These are phyloP conservation scores for Epistrophe eligans DNA, from an alignment of 2,888 invertebrate species.

Conservation along the genomic window DNA sequence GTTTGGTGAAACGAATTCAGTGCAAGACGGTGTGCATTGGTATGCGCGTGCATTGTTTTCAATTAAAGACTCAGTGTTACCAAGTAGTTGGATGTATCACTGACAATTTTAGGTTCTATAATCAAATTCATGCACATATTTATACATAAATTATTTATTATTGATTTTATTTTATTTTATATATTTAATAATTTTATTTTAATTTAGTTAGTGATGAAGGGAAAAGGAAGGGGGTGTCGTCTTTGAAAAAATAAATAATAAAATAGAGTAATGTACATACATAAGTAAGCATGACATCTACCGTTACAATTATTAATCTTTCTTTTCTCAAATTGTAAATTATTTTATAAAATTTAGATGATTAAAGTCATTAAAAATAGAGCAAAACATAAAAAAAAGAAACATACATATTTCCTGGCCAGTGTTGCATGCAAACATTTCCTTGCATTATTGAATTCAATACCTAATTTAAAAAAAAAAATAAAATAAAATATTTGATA, in stretches of 20 bases:
- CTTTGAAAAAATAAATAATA: neutral
- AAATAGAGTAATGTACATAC: neutral
- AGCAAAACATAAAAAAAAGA: constrained; percentile 14
- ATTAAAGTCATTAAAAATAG: constrained; percentile 10
- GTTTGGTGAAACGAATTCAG: constrained; percentile 79
- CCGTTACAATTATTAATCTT: constrained; percentile 11
- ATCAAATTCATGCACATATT: constrained; percentile 62
- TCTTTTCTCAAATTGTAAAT: constrained; percentile 41
- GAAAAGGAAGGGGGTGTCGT: constrained; percentile 13
- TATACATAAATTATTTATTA: constrained; percentile 72
- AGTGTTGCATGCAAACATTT: constrained; percentile 60
- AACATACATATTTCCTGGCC: constrained; percentile 59
- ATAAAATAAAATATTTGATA: constrained; percentile 67
- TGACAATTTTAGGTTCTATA: constrained; percentile 76
- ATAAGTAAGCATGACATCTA: constrained; percentile 9
- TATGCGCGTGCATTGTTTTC: constrained; percentile 92
- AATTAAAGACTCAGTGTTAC: constrained; percentile 89
- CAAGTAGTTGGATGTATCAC: constrained; percentile 84
- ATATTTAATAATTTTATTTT: constrained; percentile 35
- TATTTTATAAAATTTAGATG: constrained; percentile 27
- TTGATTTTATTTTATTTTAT: constrained; percentile 30
- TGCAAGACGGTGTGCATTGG: constrained; percentile 92
- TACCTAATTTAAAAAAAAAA: constrained; percentile 45
- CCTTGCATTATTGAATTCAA: constrained; percentile 39
- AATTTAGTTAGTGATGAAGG: constrained; percentile 29